A percentile compares a stretch with the other conserved stretches of the same genome.
These are phyloP conservation scores for Drosophila aldrichi DNA, from an alignment of 2,888 invertebrate species.

Conservation along the genomic window DNA sequence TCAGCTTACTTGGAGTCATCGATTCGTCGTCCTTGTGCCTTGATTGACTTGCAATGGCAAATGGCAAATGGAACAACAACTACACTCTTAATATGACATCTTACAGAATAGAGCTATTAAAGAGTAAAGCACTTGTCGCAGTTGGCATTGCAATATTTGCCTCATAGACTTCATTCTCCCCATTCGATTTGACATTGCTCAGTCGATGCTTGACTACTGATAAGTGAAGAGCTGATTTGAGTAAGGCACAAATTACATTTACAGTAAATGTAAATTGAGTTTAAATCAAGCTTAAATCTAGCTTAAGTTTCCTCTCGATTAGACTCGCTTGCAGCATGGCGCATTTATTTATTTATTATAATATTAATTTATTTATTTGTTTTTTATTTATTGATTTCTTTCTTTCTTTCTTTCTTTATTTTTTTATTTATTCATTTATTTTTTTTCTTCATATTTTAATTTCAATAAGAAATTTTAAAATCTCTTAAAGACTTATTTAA, in stretches of 20 bases:
- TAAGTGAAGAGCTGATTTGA: background rate
- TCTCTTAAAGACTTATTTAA: no score
- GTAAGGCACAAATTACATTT: background rate
- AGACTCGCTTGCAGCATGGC: background rate
- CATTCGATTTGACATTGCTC: no score
- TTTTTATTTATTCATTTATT: no score
- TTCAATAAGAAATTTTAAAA: no score
- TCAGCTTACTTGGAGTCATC: slow-evolving; percentile 31
- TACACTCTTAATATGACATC: background rate
- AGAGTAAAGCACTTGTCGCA: background rate
- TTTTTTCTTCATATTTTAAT: no score
- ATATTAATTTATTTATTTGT: no score
- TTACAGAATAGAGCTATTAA: no score
- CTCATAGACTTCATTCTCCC: background rate
- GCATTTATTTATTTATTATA: no score
- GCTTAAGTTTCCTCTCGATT: background rate
- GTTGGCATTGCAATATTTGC: background rate
- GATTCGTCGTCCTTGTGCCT: slow-evolving; percentile 11
- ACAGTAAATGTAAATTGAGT: background rate
- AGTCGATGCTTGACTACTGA: background rate
- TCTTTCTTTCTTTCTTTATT: no score
- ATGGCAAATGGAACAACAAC: background rate
- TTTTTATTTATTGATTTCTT: no score
- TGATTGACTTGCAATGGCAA: slow-evolving; percentile 36
- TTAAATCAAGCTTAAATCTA: background rate